Conservation (phyloP, 2,888 invertebrate genomes). For the Augochlorella aurata region DNA sequence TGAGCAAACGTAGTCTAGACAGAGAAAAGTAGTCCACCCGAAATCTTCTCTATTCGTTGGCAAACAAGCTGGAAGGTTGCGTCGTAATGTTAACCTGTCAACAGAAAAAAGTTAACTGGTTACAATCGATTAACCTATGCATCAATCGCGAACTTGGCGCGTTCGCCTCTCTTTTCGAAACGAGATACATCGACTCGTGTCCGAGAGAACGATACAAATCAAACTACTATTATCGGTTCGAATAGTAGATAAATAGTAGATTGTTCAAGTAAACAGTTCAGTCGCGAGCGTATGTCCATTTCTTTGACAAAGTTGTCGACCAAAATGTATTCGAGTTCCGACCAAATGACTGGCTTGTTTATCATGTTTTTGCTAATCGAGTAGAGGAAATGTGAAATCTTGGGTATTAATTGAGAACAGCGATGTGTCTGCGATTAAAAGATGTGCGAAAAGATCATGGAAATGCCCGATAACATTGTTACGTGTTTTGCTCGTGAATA, state of each 20-base stretch:
- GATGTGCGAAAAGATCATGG: slow-evolving; percentile 12
- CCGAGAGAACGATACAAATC: not conserved
- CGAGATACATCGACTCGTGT: too few species aligned
- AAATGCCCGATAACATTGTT: slow-evolving; percentile 42
- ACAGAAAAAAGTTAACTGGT: not conserved
- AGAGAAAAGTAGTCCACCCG: not conserved
- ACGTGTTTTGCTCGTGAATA: not conserved
- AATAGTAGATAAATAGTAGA: too few species aligned
- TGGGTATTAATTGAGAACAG: slow-evolving; percentile 10
- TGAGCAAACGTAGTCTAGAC: slow-evolving; percentile 40
- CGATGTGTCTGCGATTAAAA: slow-evolving; percentile 4
- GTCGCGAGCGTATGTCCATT: not conserved
- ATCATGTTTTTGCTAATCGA: not conserved
- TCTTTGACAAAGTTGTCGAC: not conserved
- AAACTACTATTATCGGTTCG: not conserved
- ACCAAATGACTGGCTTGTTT: not conserved
- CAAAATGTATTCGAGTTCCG: not conserved
- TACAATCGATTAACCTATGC: not conserved
- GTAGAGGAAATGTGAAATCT: slow-evolving; percentile 11
- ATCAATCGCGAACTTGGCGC: not conserved
- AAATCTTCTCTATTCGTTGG: slow-evolving; percentile 11
- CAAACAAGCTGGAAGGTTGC: not conserved
- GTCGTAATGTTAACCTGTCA: not conserved
- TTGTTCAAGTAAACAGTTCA: too few species aligned
- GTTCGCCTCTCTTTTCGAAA: not conserved